Evolutionary conservation across 2,888 invertebrate genomes (phyloP), one percentile per base, ranked within the genome.

Genomic region (Stenotaenia linearis): DNA sequence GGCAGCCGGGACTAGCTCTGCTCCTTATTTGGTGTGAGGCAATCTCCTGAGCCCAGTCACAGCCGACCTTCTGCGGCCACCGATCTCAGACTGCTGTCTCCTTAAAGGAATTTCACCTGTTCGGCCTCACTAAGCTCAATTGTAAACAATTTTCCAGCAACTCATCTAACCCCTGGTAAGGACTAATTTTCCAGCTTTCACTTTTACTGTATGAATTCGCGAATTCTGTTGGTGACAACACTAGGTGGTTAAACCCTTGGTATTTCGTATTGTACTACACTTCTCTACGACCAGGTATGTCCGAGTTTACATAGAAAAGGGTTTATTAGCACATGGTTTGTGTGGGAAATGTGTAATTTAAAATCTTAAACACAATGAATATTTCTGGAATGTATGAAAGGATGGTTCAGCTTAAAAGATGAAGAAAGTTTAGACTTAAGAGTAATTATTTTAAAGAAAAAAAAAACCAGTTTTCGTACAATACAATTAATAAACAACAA

Each of bases 11-110:
- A 69, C 69, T 69, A 23, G 69, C 69, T 69, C 69, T 69, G 69
- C 69, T 69, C 69, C 69, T 69, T 69, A 69, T 69, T 69, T 69
- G 69, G 69, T 69, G 69, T 69, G 69, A 69, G 69, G 69, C 69
- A 69, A 69, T 69, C 69, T 69, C 69, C 69, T 69, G 69, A 69
- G 69, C 69, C 15, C 69, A 69, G 69, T 69, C 69, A 69, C 69
- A 69, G 69, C 25, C 69, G 69, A 69, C 69, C 69, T 69, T 69
- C 69, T 69, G 69, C 69, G 69, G 69, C 69, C 69, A 69, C 69
- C 69, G 69, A 69, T 69, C 69, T 69, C 69, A 69, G 69, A 69
- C 69, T 69, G 69, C 28, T 69, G 69, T 69, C 69, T 69, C 69
- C 69, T 69, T 69, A 69, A 69, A 69, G 69, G 69, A 69, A 69